phyloP scores from a whole-genome alignment of 2,888 invertebrate species.

The Labia minor region DNA sequence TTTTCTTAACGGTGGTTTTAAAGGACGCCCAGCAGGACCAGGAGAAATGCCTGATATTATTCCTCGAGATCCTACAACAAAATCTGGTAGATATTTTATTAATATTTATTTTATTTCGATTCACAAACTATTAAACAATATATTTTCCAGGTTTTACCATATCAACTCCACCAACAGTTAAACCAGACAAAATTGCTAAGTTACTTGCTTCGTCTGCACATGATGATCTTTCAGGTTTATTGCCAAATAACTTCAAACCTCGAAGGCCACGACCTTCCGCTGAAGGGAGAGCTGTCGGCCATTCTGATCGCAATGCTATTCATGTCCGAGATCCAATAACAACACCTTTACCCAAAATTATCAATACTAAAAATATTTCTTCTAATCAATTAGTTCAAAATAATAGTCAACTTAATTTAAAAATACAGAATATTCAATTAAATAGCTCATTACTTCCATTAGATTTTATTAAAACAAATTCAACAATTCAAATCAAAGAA shows the following conservation, averaged over 20 bases:
- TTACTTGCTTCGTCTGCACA: constrained; percentile 28
- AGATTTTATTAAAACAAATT: not conserved
- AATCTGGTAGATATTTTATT: not conserved
- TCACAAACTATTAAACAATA: no score
- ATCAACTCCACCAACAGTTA: constrained; percentile 29
- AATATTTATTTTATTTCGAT: not conserved
- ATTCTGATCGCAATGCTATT: constrained; percentile 18
- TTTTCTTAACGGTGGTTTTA: constrained; percentile 59
- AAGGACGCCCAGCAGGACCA: constrained; percentile 33
- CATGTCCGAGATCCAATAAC: constrained; percentile 21
- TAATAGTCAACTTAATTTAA: constrained; percentile 25
- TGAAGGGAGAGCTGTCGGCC: constrained; percentile 19
- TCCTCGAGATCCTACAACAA: not conserved
- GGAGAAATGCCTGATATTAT: constrained; percentile 18
- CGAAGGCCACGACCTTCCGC: constrained; percentile 27
- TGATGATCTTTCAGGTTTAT: constrained; percentile 49
- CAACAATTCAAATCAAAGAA: not conserved
- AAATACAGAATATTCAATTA: constrained; percentile 44
- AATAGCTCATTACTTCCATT: constrained; percentile 28
- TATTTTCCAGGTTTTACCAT: not conserved
- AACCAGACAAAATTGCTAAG: constrained; percentile 15
- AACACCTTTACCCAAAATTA: constrained; percentile 31
- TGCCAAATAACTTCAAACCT: constrained; percentile 49
- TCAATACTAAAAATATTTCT: not conserved
- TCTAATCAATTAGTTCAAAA: not conserved